Base-by-base conservation (phyloP, 2,113 vertebrate genomes). In the Felis catus region DNA sequence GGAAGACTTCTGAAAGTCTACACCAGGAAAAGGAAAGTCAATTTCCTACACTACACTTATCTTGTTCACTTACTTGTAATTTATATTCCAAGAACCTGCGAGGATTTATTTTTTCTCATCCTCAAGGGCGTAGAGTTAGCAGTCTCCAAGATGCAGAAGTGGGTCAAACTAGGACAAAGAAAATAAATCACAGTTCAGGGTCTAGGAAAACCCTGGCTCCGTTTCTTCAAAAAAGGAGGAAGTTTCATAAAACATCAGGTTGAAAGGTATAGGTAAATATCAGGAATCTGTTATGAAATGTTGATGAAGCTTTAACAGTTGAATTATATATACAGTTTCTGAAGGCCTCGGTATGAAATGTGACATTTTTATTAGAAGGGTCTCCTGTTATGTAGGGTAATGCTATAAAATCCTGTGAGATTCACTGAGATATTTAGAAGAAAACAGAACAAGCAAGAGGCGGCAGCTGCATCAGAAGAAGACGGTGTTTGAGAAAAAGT, bases 141-240 rank as follows among this genome's bases (percentile, higher is more conserved):
- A 84, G 53, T 76, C n/a, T 94, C 84, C 29, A 95, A 78, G 66
- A 84, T 87, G 21, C 33, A 82, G 88, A 96, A 94, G 51, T 96
- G 74, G 73, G 58, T 81, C 73, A 89, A 71, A 85, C 14, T 76
- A 95, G 70, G 65, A 91, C 88, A 94, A 95, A 92, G 71, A 92
- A 88, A 95, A 96, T 95, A 95, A 94, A 97, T 94, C 45, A 96
- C 51, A 79, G 65, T 92, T 96, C 80, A 85, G 91, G 41, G 61
- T 94, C 81, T 95, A 41, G 65, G 33, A 97, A 92, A 80, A 78
- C 27, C 58, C n/a, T 51, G 45, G 23, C 6, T 90, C 36, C 66
- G 13, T 33, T 83, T 92, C 61, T 88, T 92, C 16, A 71, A 80
- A 88, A 93, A 65, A 92, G 5, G 18, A 92, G 7, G 3, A 80